Evolutionary conservation across 2,888 invertebrate species (phyloP), one percentile per base, ranked within the genome.

Genomic region (Lasiommata megera): DNA sequence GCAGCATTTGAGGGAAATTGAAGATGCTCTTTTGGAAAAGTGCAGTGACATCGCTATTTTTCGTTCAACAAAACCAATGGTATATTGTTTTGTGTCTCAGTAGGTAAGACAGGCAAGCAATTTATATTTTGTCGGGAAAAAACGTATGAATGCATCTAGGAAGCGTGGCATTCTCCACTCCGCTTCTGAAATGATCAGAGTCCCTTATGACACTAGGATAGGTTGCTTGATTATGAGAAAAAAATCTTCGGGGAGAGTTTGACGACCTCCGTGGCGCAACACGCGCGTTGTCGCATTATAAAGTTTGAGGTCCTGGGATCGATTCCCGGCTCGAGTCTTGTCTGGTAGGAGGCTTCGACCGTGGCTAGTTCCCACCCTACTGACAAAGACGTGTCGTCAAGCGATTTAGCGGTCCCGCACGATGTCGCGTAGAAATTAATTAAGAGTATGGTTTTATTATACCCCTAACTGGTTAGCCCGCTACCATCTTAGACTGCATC

Each of bases 41-140:
- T 82, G 78, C 77, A 74, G 76, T 88, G 89, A 89, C 81, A 74
- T 67, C 66, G 80, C 85, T 72, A 69, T 84, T 84, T 84, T 76
- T 70, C 73, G 62, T 74, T 72, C 72, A 73, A 72, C 68, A 56
- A 63, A 56, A 60, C 66, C 61, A 65, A 62, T 61, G 58, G 63
- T 63, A 58, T 65, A 61, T 62, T 65, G 48, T 65, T 66, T 50
- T 48, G 14, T 38, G 14, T 38, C 37, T 31, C n/a, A n/a, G n/a
- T n/a, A n/a, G n/a, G n/a, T n/a, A n/a, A n/a, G n/a, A n/a, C n/a
- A n/a, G n/a, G 31, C 5, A 31, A 31, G 31, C n/a, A n/a, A n/a
- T n/a, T n/a, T n/a, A n/a, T n/a, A n/a, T 31, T 31, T 31, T 31
- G 31, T 31, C 1, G 31, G 1, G 7, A 31, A 31, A n/a, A n/a